phyloP scores from a whole-genome alignment of 1,140 invertebrate genomes.

The Leptopilina clavipes region DNA sequence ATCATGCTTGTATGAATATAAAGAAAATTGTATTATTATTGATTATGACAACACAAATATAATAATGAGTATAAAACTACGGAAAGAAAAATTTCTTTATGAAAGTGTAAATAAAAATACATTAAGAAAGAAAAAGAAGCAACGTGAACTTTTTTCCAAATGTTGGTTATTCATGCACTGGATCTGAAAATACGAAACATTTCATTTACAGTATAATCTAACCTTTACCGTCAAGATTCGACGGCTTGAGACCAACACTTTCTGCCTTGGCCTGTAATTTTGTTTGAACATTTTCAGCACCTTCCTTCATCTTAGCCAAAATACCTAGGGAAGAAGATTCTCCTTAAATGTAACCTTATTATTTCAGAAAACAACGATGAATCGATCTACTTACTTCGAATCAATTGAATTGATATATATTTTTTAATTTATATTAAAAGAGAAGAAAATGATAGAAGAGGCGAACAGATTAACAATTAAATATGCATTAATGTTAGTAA shows the following conservation, averaged over 20 bases:
- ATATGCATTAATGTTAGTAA: not conserved
- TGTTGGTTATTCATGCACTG: conserved; percentile 46
- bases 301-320: conserved; percentile 96
- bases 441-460: not conserved
- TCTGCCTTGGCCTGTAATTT: conserved; percentile 96
- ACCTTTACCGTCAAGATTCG: conserved; percentile 79
- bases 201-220: conserved; percentile 62
- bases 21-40: not conserved
- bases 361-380: not conserved
- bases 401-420: not conserved
- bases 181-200: conserved; percentile 37
- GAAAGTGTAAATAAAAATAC: conserved; percentile 11
- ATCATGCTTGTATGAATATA: conserved; percentile 8
- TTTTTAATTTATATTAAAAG: not conserved
- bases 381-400: too few relatives aligned
- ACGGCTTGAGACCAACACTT: conserved; percentile 78
- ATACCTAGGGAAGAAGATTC: conserved; percentile 81
- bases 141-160: not conserved
- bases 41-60: not conserved
- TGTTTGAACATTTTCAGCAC: conserved; percentile 93
- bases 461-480: not conserved
- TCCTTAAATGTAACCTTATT: not conserved
- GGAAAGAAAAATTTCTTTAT: not conserved
- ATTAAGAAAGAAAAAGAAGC: not conserved
- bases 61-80: not conserved